A percentile compares a stretch with the other conserved stretches of the same genome.
Evolutionary conservation across 2,888 invertebrate species (phyloP).

Genomic region (Silvanus unidentatus): DNA sequence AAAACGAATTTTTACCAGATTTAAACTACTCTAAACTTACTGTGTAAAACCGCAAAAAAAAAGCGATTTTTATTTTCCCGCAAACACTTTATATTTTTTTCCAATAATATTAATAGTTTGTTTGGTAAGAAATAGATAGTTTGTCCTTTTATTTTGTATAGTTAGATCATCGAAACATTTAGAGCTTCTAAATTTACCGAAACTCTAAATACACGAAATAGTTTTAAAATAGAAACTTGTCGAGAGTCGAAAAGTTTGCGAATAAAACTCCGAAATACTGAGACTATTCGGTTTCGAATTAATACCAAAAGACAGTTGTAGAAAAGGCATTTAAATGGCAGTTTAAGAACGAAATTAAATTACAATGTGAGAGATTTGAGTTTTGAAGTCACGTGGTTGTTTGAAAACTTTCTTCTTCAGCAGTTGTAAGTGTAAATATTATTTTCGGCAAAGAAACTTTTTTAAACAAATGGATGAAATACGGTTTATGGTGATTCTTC

Average conservation of each 20-base stretch:
- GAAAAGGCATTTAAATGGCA: slow-evolving; percentile 10
- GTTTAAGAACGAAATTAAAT: slow-evolving; percentile 11
- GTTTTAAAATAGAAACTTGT: slow-evolving; percentile 25
- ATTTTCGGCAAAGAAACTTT: slow-evolving; percentile 11
- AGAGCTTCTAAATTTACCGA: slow-evolving; percentile 21
- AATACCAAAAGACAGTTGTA: slow-evolving; percentile 8
- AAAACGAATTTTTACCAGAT: background rate
- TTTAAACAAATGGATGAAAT: slow-evolving; percentile 6
- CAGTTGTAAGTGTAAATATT: slow-evolving; percentile 1
- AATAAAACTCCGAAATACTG: slow-evolving; percentile 19
- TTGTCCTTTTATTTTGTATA: slow-evolving; percentile 8
- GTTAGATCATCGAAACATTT: slow-evolving; percentile 16
- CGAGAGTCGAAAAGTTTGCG: slow-evolving; percentile 20
- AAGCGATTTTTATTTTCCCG: too few relatives aligned
- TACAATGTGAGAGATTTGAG: slow-evolving; percentile 17
- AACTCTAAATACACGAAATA: slow-evolving; percentile 19
- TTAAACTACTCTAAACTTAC: background rate
- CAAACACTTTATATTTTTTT: too few relatives aligned
- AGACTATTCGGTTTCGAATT: slow-evolving; percentile 12
- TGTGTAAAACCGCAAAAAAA: too few relatives aligned
- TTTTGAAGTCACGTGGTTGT: slow-evolving; percentile 14
- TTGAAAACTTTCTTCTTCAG: slow-evolving; percentile 9
- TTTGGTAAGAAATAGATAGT: background rate
- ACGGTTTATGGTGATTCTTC: slow-evolving; percentile 13
- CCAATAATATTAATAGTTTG: too few relatives aligned